These are phyloP conservation scores for Apteryx mantelli DNA, from an alignment of 2,113 vertebrate genomes.

Conservation along the genomic window DNA sequence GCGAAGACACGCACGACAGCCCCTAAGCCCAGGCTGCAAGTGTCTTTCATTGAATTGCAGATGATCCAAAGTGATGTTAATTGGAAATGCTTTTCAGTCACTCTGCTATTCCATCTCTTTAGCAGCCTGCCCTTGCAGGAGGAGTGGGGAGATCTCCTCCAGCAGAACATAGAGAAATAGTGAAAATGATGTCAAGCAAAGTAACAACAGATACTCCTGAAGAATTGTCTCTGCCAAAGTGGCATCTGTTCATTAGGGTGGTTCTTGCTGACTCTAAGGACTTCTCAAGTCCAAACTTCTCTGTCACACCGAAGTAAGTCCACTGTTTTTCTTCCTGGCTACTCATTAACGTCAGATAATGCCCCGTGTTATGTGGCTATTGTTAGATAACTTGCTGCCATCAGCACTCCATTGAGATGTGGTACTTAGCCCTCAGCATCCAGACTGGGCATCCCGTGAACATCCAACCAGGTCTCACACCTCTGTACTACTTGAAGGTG, in stretches of 20 bases:
- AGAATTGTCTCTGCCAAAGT: not conserved
- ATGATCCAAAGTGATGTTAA: not conserved
- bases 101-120: not conserved
- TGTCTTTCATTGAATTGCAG: constrained; percentile 7
- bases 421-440: not conserved
- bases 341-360: not conserved
- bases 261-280: not conserved
- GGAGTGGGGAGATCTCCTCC: not conserved
- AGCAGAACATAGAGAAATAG: not conserved
- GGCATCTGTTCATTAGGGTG: not conserved
- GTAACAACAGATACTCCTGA: not conserved
- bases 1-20: not conserved
- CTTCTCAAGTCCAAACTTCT: not conserved
- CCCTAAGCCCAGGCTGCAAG: not conserved
- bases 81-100: not conserved
- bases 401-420: not conserved
- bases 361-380: not conserved
- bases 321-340: not conserved
- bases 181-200: not conserved
- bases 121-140: not conserved
- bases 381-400: not conserved
- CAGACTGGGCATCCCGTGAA: not conserved
- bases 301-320: not conserved
- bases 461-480: not conserved
- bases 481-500: not conserved